Conservation (phyloP, 2,113 vertebrate species). For the Peromyscus californicus region DNA sequence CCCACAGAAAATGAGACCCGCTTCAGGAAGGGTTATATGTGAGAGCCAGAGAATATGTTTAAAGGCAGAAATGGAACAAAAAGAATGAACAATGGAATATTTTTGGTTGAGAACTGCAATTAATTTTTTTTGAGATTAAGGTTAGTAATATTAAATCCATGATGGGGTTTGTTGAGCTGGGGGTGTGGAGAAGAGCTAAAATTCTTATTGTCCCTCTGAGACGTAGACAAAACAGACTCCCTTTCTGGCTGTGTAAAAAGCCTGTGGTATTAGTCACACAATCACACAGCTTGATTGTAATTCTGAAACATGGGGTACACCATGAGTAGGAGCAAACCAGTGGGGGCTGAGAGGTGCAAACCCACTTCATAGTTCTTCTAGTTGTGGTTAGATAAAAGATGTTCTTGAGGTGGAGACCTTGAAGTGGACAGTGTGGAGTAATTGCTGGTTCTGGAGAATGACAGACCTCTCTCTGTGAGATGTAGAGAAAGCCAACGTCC, state of each 20-base stretch:
- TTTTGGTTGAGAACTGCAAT: background rate
- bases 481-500: background rate
- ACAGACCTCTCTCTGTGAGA: background rate
- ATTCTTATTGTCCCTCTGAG: background rate
- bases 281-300: background rate
- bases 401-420: background rate
- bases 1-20: rapidly evolving
- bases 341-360: background rate
- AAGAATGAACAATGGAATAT: background rate
- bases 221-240: background rate
- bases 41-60: background rate
- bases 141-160: background rate
- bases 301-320: background rate
- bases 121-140: background rate
- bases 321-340: background rate
- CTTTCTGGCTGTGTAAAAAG: background rate
- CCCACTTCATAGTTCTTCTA: background rate
- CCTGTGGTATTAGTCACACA: background rate
- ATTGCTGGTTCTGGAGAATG: background rate
- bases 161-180: background rate
- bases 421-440: too few species aligned
- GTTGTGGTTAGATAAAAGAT: background rate
- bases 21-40: background rate
- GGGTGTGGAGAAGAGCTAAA: background rate
- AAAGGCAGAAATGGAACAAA: background rate